These are phyloP conservation scores for Caenorhabditis macrosperma DNA, from an alignment of 2,888 invertebrate species.

Conservation along the genomic window DNA sequence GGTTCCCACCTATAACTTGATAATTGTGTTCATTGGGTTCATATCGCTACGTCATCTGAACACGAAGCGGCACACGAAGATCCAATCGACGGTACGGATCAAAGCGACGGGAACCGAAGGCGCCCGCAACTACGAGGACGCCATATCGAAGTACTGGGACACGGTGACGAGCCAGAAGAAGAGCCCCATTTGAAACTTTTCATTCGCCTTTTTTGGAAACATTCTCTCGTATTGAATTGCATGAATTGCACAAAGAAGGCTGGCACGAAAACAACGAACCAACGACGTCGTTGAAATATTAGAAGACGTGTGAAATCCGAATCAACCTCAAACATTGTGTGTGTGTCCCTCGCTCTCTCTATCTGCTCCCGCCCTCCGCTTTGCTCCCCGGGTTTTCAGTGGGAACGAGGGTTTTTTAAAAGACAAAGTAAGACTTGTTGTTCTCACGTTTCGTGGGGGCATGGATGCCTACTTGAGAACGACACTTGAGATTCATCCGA, in stretches of 20 bases:
- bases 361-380: conserved; percentile 4
- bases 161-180: conserved; percentile 2
- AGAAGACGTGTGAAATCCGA: conserved; percentile 57
- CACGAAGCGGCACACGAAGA: conserved; percentile 1
- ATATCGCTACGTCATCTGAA: conserved; percentile 4
- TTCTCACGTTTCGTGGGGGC: conserved; percentile 39
- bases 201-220: conserved; percentile 10
- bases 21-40: conserved; percentile 32
- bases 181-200: conserved; percentile 9
- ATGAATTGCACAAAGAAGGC: conserved; percentile 14
- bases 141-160: conserved; percentile 35
- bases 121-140: conserved; percentile 37
- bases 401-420: not conserved
- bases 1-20: conserved; percentile 34
- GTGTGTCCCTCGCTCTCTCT: not conserved
- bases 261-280: not conserved
- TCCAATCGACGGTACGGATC: conserved; percentile 18
- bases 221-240: conserved; percentile 37
- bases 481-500: conserved; percentile 28
- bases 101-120: conserved; percentile 29
- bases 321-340: conserved; percentile 48
- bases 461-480: conserved; percentile 26
- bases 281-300: conserved; percentile 42
- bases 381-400: not conserved
- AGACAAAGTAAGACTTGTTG: conserved; percentile 32